Conservation (phyloP, 2,797 vertebrate genomes). For the Morus bassanus region DNA sequence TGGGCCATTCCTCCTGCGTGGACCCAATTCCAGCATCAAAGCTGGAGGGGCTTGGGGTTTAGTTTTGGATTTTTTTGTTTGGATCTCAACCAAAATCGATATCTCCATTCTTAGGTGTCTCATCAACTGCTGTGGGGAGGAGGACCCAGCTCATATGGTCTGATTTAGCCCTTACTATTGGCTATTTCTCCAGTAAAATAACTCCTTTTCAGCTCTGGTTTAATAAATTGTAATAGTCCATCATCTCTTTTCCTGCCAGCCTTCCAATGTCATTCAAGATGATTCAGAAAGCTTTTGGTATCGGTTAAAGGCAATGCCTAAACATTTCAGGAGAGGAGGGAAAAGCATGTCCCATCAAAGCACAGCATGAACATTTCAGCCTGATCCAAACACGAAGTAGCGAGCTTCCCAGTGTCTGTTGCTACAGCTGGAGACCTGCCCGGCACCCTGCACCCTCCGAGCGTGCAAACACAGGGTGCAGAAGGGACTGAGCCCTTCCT, state of each 20-base stretch:
- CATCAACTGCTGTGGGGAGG: not conserved
- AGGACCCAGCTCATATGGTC: not conserved
- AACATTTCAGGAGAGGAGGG: not conserved
- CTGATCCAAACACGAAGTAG: rapidly evolving
- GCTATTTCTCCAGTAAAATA: not conserved
- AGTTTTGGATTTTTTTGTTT: not conserved
- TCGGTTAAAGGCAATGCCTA: not conserved
- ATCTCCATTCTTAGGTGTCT: not conserved
- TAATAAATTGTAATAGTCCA: not conserved
- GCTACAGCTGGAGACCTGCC: not conserved
- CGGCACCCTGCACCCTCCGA: not conserved
- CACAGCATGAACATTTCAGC: rapidly evolving
- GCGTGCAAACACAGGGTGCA: not conserved
- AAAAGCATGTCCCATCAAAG: rapidly evolving
- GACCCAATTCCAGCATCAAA: not conserved
- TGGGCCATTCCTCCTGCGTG: not conserved
- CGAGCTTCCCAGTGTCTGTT: not conserved
- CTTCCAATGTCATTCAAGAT: not conserved
- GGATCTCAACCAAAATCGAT: not conserved
- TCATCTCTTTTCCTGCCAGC: not conserved
- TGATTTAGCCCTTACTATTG: not conserved
- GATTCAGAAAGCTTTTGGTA: not conserved
- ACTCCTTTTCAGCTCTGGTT: not conserved
- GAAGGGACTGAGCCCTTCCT: not conserved
- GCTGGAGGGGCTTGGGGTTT: not conserved